Base-by-base conservation (phyloP, 2,797 vertebrate genomes). In the Synanceia verrucosa region DNA sequence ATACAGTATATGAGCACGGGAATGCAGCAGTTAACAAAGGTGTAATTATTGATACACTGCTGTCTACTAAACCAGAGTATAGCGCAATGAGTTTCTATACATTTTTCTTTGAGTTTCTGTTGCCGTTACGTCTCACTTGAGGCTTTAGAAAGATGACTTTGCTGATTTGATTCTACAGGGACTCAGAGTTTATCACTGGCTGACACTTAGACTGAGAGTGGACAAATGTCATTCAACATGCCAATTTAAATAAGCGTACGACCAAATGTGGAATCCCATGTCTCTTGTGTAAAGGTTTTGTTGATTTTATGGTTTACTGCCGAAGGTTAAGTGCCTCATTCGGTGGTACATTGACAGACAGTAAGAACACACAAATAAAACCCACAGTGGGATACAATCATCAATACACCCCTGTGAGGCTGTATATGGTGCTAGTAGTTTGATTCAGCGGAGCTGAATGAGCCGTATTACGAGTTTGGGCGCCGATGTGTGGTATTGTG, bases 381-480 rank as follows among this genome's bases (percentile, higher is more conserved):
- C 0, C 36, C 39, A 4, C 5, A 9, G 44, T 9, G 14, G 37
- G 50, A 73, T 46, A 39, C 43, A 19, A 67, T 46, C 72, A 46
- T 73, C 67, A 31, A 59, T 34, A 34, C n/a, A 11, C 71, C 37
- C 57, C 67, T 11, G 26, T 3, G 56, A 67, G 67, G 44, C n/a
- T 1, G 47, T 28, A 21, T 28, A 21, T 46, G 57, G 71, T 72
- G 53, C 23, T 4, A 29, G 58, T 1, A 5, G 29, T 36, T 65
- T 33, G 63, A 76, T 64, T 73, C 58, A 48, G 3, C 34, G 10
- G 51, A 24, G 66, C 59, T 62, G 83, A 88, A 79, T 78, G 72
- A 86, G 77, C 36, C 23, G 19, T 51, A 50, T 73, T 59, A 71
- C 44, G 2, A 34, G 73, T 72, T 21, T 65, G 63, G 23, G 47